Base-by-base conservation (phyloP, 2,888 invertebrate species). In the Drepanosiphum platanoidis region DNA sequence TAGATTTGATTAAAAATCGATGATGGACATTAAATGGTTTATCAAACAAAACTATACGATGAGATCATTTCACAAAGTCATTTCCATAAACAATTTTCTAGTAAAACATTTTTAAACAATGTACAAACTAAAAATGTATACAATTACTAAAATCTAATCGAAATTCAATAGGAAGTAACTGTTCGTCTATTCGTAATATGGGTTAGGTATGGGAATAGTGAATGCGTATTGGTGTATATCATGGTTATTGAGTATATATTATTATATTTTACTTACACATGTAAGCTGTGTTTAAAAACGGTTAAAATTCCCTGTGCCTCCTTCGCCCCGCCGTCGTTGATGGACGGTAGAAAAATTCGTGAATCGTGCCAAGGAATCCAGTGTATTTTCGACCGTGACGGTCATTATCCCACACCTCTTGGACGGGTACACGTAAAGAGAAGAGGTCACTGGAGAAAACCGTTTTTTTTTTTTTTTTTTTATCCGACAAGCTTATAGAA, bases 301-400 rank as follows among this genome's bases (percentile, higher is more conserved):
- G 84, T 84, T 84, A 58, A 83, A 74, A 75, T 68, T 39, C 46
- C 58, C 77, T 34, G 34, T 52, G 77, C 34, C 74, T 74, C 34
- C 74, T 74, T 30, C 74, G 27, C 34, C 39, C 74, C 34, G 46
- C 58, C 58, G 15, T 15, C 32, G 84, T 70, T 84, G 68, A 70
- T 58, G 30, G 75, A 70, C 68, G 77, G 84, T 68, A 58, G 77
- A 77, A 84, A 84, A 84, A 75, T 84, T 77, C 36, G 77, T 84
- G 77, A 84, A 84, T 84, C 77, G 84, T 84, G 84, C 84, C 84
- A 84, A 84, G 77, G 84, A 84, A 84, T 84, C 84, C 75, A 27
- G 68, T 84, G 84, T 84, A 84, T 84, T 84, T 84, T 84, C 75
- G 77, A 84, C 77, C 84, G 77, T 84, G 77, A 84, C 84, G 58